These are phyloP conservation scores for Triplophysa dalaica DNA, from an alignment of 2,113 vertebrate species.

Conservation along the genomic window DNA sequence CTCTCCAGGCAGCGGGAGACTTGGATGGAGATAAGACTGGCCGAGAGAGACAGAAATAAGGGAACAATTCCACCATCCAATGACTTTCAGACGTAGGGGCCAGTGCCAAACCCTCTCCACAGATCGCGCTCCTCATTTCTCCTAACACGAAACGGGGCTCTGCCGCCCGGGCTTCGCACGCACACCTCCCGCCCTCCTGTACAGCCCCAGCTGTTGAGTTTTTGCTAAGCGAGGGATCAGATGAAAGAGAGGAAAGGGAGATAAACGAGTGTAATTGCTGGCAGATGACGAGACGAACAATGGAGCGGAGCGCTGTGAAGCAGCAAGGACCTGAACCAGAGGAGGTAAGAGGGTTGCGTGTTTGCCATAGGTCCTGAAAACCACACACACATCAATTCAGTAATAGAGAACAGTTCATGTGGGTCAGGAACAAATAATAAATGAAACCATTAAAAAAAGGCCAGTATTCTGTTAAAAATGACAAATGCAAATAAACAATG, in stretches of 20 bases:
- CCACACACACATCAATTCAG: constrained; percentile 3
- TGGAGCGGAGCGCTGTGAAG: constrained; percentile 30
- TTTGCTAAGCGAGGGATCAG: constrained; percentile 59
- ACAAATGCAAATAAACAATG: no score
- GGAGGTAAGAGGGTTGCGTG: constrained; percentile 32
- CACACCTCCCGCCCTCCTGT: constrained; percentile 48
- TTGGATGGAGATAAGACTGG: constrained; percentile 20
- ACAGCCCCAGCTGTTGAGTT: constrained; percentile 63
- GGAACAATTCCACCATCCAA: constrained; percentile 63
- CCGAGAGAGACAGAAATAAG: constrained; percentile 15
- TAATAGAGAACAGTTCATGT: no score
- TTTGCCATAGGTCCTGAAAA: constrained; percentile 12
- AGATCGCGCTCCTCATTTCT: constrained; percentile 56
- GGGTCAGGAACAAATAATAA: no score
- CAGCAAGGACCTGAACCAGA: constrained; percentile 27
- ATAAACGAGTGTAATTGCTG: constrained; percentile 72
- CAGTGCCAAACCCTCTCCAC: constrained; percentile 60
- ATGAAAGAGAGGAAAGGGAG: constrained; percentile 68
- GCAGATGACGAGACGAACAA: constrained; percentile 61
- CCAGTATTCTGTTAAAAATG: no score
- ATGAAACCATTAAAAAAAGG: no score
- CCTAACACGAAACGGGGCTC: constrained; percentile 48
- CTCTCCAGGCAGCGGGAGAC: constrained; percentile 35
- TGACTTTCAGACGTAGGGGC: constrained; percentile 64
- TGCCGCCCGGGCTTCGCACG: constrained; percentile 65